These are phyloP conservation scores for Chrysomallon squamiferum DNA, from an alignment of 1,140 invertebrate genomes.

Conservation along the genomic window DNA sequence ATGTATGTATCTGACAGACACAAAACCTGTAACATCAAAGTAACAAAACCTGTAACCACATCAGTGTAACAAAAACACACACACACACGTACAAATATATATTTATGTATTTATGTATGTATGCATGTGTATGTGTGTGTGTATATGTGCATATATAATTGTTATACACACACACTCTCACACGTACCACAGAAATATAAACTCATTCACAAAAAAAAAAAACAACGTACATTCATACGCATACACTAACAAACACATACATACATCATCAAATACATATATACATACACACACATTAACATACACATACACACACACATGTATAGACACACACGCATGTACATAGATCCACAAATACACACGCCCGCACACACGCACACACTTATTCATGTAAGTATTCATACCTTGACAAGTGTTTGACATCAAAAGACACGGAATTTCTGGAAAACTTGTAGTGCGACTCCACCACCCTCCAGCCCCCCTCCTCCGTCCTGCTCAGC, in stretches of 20 bases:
- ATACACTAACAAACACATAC: too few relatives aligned
- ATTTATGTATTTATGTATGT: not conserved
- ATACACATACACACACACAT: too few relatives aligned
- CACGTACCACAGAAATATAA: not conserved
- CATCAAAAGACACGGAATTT: constrained; percentile 51
- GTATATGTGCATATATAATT: not conserved
- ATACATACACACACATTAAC: too few relatives aligned
- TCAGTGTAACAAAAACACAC: too few relatives aligned
- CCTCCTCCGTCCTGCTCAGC: constrained; percentile 34
- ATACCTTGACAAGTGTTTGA: constrained; percentile 51
- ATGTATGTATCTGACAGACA: constrained; percentile 47
- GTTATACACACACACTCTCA: not conserved
- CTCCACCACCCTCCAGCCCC: constrained; percentile 50
- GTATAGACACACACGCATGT: too few relatives aligned
- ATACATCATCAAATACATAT: too few relatives aligned
- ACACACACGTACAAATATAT: not conserved
- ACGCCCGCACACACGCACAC: too few relatives aligned
- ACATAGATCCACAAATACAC: too few relatives aligned
- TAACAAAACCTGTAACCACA: not conserved
- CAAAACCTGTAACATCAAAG: constrained; percentile 48
- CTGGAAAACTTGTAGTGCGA: constrained; percentile 50
- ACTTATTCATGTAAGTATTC: not conserved
- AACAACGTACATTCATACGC: too few relatives aligned
- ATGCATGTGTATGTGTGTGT: not conserved
- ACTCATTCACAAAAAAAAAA: not conserved